A percentile compares a stretch with the other conserved stretches of the same genome.
Evolutionary conservation across 2,888 invertebrate species (phyloP).

Genomic region (Nymphalis urticae): DNA sequence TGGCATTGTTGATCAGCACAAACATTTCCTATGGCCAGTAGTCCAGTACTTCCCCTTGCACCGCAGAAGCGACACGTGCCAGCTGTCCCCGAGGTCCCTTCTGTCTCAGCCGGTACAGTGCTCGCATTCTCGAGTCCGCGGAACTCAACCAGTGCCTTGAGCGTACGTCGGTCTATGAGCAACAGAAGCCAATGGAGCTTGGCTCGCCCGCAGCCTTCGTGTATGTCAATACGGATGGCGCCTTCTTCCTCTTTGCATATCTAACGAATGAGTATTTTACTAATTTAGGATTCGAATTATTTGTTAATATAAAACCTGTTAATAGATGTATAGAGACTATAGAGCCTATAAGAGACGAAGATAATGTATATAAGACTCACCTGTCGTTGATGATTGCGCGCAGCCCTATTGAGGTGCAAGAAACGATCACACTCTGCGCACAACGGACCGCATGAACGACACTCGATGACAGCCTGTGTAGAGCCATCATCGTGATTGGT

Average conservation of each 20-base stretch:
- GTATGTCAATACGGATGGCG: slow-evolving; percentile 97
- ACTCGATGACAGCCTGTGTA: slow-evolving; percentile 95
- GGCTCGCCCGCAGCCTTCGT: slow-evolving; percentile 97
- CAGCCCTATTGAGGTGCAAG: slow-evolving; percentile 94
- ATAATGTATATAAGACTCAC: slow-evolving; percentile 54
- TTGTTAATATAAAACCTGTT: too few species aligned
- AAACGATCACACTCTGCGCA: slow-evolving; percentile 98
- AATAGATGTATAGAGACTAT: too few species aligned
- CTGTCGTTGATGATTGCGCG: slow-evolving; percentile 92
- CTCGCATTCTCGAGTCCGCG: slow-evolving; percentile 82
- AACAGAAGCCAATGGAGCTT: slow-evolving; percentile 97
- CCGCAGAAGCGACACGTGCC: slow-evolving; percentile 97
- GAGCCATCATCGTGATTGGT: slow-evolving; percentile 98
- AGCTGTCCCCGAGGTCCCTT: slow-evolving; percentile 68
- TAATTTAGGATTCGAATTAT: too few species aligned
- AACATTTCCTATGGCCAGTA: slow-evolving; percentile 95
- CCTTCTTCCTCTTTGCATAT: slow-evolving; percentile 98
- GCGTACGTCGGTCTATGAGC: slow-evolving; percentile 94
- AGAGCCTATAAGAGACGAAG: too few species aligned
- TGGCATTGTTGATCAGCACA: slow-evolving; percentile 97
- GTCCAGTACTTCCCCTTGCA: slow-evolving; percentile 89
- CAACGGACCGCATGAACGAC: slow-evolving; percentile 93
- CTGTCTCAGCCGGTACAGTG: slow-evolving; percentile 41
- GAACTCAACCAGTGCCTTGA: slow-evolving; percentile 95
- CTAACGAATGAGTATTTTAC: slow-evolving; percentile 53